These are phyloP conservation scores for Epicampocera succincta DNA, from an alignment of 2,888 invertebrate species.

Conservation along the genomic window DNA sequence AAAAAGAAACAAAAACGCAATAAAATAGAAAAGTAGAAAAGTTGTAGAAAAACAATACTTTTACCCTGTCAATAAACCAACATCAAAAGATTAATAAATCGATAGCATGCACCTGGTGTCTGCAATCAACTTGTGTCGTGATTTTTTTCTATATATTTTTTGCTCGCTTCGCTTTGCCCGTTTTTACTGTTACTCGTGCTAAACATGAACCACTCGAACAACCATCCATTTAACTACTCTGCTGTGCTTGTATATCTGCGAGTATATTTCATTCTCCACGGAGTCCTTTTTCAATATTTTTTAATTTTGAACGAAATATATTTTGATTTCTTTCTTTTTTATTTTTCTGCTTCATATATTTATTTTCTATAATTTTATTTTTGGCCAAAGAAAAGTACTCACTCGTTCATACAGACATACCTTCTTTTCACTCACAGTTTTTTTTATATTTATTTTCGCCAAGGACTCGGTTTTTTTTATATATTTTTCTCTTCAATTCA, in stretches of 20 bases:
- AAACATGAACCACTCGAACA: constrained; percentile 3
- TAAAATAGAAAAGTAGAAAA: too few relatives aligned
- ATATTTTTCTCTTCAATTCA: constrained; percentile 24
- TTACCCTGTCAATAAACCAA: constrained; percentile 67
- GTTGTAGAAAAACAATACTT: constrained; percentile 64
- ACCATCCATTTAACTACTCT: constrained; percentile 36
- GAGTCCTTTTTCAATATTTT: constrained; percentile 36
- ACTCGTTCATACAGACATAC: too few relatives aligned
- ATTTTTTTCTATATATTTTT: constrained; percentile 22
- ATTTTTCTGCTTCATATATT: constrained; percentile 29
- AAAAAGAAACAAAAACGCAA: constrained; percentile 28
- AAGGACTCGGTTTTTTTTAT: constrained; percentile 27
- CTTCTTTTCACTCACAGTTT: constrained; percentile 50
- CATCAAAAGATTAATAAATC: constrained; percentile 70
- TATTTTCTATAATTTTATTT: constrained; percentile 36
- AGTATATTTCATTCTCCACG: constrained; percentile 46
- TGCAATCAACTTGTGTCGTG: constrained; percentile 67
- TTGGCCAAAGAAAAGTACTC: not conserved
- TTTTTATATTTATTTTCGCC: constrained; percentile 54
- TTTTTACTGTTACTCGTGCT: constrained; percentile 9
- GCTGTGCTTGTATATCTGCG: constrained; percentile 7
- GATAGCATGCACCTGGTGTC: constrained; percentile 69
- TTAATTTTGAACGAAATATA: constrained; percentile 46
- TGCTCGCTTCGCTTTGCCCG: not conserved
- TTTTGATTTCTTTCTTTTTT: constrained; percentile 3